A percentile compares a stretch with the other conserved stretches of the same genome.
Conservation (phyloP, 2,888 invertebrate species). For the Endotricha flammealis region DNA sequence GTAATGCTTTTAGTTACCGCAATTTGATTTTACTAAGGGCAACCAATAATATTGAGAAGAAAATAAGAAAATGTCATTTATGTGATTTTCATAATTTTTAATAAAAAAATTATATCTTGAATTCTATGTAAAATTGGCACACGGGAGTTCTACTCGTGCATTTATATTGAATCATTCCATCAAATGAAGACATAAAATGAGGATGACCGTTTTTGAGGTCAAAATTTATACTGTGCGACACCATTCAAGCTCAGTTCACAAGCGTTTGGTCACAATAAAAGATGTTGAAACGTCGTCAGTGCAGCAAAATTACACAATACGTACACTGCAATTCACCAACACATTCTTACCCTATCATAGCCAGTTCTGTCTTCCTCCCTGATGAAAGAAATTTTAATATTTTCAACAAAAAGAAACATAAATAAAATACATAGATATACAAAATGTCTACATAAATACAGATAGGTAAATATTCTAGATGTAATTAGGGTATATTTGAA, state of each 20-base stretch:
- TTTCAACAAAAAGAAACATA: constrained; percentile 28
- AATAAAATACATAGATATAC: constrained; percentile 32
- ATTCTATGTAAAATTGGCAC: too few species aligned
- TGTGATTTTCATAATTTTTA: too few species aligned
- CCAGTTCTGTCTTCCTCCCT: constrained; percentile 78
- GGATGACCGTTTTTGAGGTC: too few species aligned
- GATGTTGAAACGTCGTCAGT: constrained; percentile 33
- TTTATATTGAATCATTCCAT: too few species aligned
- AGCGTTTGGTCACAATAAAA: constrained; percentile 30
- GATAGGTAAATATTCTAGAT: constrained; percentile 20
- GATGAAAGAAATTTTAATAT: constrained; percentile 72
- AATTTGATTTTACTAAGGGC: too few species aligned
- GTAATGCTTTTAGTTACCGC: too few species aligned
- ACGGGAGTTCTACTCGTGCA: too few species aligned
- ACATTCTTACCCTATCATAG: constrained; percentile 77
- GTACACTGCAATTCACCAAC: constrained; percentile 67
- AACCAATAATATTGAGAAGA: too few species aligned
- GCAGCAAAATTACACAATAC: constrained; percentile 59
- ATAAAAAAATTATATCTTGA: too few species aligned
- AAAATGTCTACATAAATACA: constrained; percentile 18
- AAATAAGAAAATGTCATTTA: too few species aligned
- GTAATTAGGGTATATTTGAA: constrained; percentile 4
- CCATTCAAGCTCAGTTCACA: constrained; percentile 41
- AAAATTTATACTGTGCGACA: constrained; percentile 25
- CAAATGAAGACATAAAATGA: too few species aligned